phyloP scores from a whole-genome alignment of 2,797 vertebrate species.

The Microctenopoma steveboyesi region DNA sequence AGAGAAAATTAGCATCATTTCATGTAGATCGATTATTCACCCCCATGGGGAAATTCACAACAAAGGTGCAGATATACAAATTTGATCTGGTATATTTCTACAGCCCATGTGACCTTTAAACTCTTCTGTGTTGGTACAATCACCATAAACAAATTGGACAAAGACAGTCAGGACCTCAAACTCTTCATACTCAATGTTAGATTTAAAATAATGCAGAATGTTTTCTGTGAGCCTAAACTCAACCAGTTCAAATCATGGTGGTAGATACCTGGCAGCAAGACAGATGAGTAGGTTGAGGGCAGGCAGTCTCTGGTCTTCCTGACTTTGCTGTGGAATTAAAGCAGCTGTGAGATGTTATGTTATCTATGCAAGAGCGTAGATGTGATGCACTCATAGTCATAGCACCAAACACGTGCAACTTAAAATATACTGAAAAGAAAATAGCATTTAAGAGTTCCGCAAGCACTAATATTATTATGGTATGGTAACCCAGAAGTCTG shows the following conservation, averaged over 20 bases:
- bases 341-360: too few relatives aligned
- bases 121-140: background rate
- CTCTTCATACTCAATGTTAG: too few relatives aligned
- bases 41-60: too few relatives aligned
- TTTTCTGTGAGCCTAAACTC: background rate
- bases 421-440: background rate
- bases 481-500: background rate
- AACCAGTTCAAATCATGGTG: background rate
- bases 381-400: too few relatives aligned
- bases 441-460: background rate
- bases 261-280: conserved; percentile 91
- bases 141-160: background rate
- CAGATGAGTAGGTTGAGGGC: conserved; percentile 97
- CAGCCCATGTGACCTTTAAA: too few relatives aligned
- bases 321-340: conserved; percentile 83
- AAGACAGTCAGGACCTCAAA: too few relatives aligned
- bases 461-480: background rate
- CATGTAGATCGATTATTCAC: background rate
- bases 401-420: too few relatives aligned
- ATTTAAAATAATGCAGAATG: too few relatives aligned
- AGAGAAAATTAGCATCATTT: background rate
- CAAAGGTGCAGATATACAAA: too few relatives aligned
- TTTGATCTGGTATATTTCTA: too few relatives aligned
- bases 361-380: too few relatives aligned
- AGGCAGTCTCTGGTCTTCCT: conserved; percentile 90